phyloP scores from a whole-genome alignment of 2,797 vertebrate genomes.

The Emys orbicularis region DNA sequence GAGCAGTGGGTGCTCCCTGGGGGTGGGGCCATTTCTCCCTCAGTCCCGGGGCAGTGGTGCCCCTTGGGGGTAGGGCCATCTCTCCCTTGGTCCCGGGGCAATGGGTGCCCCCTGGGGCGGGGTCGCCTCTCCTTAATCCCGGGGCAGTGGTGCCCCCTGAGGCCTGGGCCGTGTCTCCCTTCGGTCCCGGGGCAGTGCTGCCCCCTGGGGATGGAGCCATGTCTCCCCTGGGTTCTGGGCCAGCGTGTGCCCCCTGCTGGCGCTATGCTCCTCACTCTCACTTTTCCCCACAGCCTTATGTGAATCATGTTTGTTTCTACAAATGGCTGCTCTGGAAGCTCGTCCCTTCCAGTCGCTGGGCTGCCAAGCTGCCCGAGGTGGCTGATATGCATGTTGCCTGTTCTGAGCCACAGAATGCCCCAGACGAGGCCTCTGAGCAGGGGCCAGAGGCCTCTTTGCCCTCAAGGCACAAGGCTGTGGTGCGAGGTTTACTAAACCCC shows the following conservation, averaged over 20 bases:
- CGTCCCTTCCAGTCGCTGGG: background rate
- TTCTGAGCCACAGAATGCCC: background rate
- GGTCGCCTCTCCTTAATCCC: no score
- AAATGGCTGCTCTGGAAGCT: background rate
- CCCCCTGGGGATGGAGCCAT: no score
- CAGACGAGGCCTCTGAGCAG: background rate
- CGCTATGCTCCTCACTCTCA: background rate
- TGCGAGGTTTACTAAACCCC: background rate
- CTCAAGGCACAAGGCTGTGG: no score
- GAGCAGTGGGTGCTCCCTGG: background rate
- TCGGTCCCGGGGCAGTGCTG: no score
- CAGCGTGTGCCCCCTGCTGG: background rate
- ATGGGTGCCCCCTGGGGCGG: no score
- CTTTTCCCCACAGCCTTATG: background rate
- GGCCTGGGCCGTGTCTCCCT: background rate
- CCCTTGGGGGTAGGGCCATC: background rate
- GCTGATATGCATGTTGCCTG: background rate
- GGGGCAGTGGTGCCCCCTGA: no score
- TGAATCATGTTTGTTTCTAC: background rate
- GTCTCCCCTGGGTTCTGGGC: background rate
- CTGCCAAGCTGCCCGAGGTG: background rate
- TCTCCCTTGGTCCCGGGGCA: no score
- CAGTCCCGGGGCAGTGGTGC: background rate
- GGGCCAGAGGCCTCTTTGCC: rapidly evolving
- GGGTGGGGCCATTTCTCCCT: background rate